phyloP scores from a whole-genome alignment of 2,888 invertebrate genomes.

The Mesorhabditis belari region DNA sequence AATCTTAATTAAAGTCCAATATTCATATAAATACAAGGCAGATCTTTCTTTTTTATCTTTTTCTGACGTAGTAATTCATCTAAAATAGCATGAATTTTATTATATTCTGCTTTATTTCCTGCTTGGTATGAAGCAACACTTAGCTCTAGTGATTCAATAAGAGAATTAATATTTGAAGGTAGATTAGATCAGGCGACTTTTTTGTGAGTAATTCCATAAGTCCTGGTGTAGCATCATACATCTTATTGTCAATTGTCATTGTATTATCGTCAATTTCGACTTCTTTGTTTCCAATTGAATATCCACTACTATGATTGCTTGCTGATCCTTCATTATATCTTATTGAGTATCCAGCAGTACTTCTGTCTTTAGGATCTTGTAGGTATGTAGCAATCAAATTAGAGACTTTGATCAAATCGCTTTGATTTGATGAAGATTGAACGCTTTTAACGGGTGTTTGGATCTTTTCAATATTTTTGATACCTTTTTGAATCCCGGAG shows the following conservation, averaged over 20 bases:
- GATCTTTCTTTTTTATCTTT: too few relatives aligned
- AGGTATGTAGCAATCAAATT: constrained; percentile 25
- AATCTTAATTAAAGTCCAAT: constrained; percentile 2
- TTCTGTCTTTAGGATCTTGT: constrained; percentile 24
- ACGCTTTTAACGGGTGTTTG: background rate
- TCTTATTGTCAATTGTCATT: constrained; percentile 10
- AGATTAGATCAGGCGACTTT: constrained; percentile 27
- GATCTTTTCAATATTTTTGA: constrained; percentile 8
- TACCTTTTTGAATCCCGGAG: constrained; percentile 4
- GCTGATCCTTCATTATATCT: too few relatives aligned
- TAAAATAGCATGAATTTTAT: too few relatives aligned
- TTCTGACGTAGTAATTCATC: too few relatives aligned
- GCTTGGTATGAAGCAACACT: constrained; percentile 4
- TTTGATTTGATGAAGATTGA: constrained; percentile 4
- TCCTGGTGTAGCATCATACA: constrained; percentile 18
- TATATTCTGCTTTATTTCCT: constrained; percentile 18
- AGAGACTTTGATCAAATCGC: constrained; percentile 7
- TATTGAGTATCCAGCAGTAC: too few relatives aligned
- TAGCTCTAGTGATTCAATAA: too few relatives aligned
- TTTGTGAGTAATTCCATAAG: constrained; percentile 30
- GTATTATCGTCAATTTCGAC: constrained; percentile 26
- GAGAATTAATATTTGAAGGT: too few relatives aligned
- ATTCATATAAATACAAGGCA: too few relatives aligned
- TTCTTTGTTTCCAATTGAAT: constrained; percentile 19
- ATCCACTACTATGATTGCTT: constrained; percentile 29